A percentile compares a stretch with the other conserved stretches of the same genome.
phyloP scores from a whole-genome alignment of 53 echinoderm and acorn worm genomes.

The Paracentrotus lividus region DNA sequence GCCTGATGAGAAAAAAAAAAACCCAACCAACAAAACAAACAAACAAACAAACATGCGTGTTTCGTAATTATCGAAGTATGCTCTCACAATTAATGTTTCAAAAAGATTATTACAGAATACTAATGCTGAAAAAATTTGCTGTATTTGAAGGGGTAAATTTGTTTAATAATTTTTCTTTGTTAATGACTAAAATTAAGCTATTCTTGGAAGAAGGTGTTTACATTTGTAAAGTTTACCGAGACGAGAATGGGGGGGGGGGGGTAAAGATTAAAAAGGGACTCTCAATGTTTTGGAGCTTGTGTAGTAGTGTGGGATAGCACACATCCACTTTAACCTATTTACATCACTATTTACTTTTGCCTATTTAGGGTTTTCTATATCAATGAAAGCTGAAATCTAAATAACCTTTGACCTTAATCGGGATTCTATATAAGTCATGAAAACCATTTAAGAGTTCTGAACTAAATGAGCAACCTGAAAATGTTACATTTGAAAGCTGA shows the following conservation, averaged over 20 bases:
- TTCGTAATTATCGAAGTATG: not conserved
- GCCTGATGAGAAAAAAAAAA: no score
- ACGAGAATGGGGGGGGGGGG: not conserved
- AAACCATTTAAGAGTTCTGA: constrained; percentile 16
- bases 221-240: no score
- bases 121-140: constrained; percentile 7
- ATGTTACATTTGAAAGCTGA: not conserved
- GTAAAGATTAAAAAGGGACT: not conserved
- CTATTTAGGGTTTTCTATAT: not conserved
- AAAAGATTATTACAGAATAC: not conserved
- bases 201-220: no score
- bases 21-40: no score
- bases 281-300: not conserved
- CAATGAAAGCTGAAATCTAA: not conserved
- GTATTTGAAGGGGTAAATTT: not conserved
- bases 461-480: not conserved
- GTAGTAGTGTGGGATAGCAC: not conserved
- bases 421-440: not conserved
- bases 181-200: not conserved
- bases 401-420: not conserved
- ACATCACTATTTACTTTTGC: not conserved
- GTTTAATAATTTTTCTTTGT: not conserved
- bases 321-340: not conserved
- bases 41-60: not conserved
- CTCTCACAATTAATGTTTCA: not conserved